Base-by-base conservation (phyloP, 2,797 vertebrate species). In the Hozukius guyotensis region DNA sequence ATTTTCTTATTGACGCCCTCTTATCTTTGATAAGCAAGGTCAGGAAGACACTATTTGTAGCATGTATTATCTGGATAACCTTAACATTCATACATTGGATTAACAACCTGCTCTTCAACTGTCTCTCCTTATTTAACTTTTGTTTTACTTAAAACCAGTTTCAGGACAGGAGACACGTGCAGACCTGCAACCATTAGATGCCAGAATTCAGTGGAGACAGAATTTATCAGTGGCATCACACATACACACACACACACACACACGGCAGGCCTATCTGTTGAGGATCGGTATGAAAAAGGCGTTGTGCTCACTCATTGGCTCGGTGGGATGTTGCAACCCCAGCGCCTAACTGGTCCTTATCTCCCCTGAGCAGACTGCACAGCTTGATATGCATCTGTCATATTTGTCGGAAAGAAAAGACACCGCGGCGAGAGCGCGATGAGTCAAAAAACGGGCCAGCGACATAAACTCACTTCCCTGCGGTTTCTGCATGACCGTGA, bases 341-440 rank as follows among this genome's bases (percentile, higher is more conserved):
- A 93, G 95, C 93, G 94, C 94, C 95, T 93, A 92, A 93, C 93
- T 90, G 91, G 94, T 90, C 88, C 95, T 96, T 96, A 96, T 96
- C 96, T 95, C 89, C 79, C 85, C 71, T 75, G 88, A 95, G 94
- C 96, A 96, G 95, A 93, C 95, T 94, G 93, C 93, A 92, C 87
- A 86, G 92, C 87, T 89, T 95, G 96, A 96, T 96, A 96, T 94
- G 93, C 92, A 96, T 96, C 96, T 96, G 94, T 94, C 93, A 95
- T 96, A 95, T 95, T 93, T 94, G 94, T 96, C 91, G 89, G 94
- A 96, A 95, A 96, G 94, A 94, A 95, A 94, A 96, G 91, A 95
- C 93, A 94, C 94, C 85, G 76, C 81, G 76, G 94, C 92, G 89
- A 92, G 89, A 85, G 92, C 85, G 87, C 74, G 90, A 95, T 94